A percentile compares a stretch with the other conserved stretches of the same genome.
phyloP scores from a whole-genome alignment of 2,888 invertebrate species.

The Eupithecia subfuscata region DNA sequence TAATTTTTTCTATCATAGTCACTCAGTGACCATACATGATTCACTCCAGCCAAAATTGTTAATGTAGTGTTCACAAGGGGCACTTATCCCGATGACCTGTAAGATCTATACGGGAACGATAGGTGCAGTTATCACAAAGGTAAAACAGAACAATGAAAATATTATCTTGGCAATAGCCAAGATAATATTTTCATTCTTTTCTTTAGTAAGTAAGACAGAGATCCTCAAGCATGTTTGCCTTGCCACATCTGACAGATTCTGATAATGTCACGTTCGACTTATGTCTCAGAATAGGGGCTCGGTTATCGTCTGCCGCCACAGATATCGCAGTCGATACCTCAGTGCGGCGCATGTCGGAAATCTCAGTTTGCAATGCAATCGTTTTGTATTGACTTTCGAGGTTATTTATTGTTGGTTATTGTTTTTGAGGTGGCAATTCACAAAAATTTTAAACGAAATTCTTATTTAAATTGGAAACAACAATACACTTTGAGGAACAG shows the following conservation, averaged over 20 bases:
- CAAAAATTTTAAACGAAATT: not conserved
- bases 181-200: not conserved
- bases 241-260: slow-evolving; percentile 8
- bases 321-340: slow-evolving; percentile 37
- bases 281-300: slow-evolving; percentile 13
- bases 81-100: too few relatives aligned
- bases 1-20: too few relatives aligned
- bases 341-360: slow-evolving; percentile 38
- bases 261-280: slow-evolving; percentile 16
- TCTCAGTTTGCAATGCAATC: slow-evolving; percentile 40
- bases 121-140: too few relatives aligned
- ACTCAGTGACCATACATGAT: too few relatives aligned
- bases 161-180: too few relatives aligned
- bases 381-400: slow-evolving; percentile 34
- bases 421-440: not conserved
- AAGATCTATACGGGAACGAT: too few relatives aligned
- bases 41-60: too few relatives aligned
- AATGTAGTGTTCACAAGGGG: too few relatives aligned
- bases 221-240: not conserved
- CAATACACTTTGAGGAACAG: not conserved
- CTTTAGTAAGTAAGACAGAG: not conserved
- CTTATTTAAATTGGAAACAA: not conserved
- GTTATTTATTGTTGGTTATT: slow-evolving; percentile 1
- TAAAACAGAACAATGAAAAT: too few relatives aligned
- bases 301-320: slow-evolving; percentile 30